phyloP scores from a whole-genome alignment of 2,797 vertebrate genomes.

The Trichosurus vulpecula region DNA sequence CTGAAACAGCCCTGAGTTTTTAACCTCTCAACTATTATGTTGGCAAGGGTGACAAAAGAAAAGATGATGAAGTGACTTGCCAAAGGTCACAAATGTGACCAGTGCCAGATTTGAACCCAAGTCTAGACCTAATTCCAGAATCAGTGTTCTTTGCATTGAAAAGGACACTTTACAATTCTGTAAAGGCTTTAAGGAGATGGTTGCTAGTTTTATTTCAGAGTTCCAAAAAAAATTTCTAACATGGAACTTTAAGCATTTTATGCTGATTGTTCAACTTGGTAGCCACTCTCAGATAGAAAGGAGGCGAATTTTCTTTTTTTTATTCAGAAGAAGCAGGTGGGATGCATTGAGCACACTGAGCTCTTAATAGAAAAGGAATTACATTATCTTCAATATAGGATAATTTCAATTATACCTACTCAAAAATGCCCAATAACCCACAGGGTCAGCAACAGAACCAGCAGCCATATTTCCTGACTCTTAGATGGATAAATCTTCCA shows the following conservation, averaged over 20 bases:
- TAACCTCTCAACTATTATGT: not conserved
- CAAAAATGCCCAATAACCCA: not conserved
- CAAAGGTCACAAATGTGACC: not conserved
- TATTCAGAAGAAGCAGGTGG: conserved; percentile 42
- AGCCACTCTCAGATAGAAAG: conserved; percentile 18
- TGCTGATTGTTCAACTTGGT: not conserved
- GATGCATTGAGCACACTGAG: not conserved
- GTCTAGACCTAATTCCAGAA: not conserved
- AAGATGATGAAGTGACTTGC: not conserved
- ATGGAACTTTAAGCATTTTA: not conserved
- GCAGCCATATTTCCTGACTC: conserved; percentile 31
- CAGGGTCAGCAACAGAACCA: conserved; percentile 23
- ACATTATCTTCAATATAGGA: conserved; percentile 2
- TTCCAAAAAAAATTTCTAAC: not conserved
- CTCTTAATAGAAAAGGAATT: conserved; percentile 43
- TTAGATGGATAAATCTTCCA: not conserved
- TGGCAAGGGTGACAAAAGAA: not conserved
- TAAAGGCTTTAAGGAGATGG: not conserved
- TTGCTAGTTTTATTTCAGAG: not conserved
- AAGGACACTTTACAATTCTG: not conserved
- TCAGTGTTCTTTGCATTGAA: not conserved
- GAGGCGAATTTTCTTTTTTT: conserved; percentile 37
- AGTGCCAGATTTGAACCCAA: not conserved
- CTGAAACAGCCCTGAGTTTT: not conserved
- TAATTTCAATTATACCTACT: conserved; percentile 13